Conservation (phyloP, 35 echinoderm and acorn worm species). For the Chiridota heheva region DNA sequence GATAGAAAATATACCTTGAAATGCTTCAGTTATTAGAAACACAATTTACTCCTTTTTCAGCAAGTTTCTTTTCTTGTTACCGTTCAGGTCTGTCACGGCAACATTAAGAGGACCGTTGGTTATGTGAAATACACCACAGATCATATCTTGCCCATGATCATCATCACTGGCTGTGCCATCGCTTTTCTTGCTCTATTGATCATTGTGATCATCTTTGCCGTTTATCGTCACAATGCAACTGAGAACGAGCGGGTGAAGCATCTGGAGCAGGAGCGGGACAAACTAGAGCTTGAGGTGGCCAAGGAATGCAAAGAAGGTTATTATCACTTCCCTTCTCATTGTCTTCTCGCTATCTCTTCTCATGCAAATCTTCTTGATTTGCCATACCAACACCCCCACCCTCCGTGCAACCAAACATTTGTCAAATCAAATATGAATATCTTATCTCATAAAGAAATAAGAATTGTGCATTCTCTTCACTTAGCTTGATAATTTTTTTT, state of each 20-base stretch:
- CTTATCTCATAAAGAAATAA: background rate
- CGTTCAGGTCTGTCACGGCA: slow-evolving; percentile 88
- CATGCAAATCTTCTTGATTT: too few species aligned
- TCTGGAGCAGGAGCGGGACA: slow-evolving; percentile 64
- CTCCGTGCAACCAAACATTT: too few species aligned
- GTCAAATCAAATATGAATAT: too few species aligned
- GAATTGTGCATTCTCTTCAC: background rate
- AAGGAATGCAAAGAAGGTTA: slow-evolving; percentile 99
- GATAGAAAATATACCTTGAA: too few species aligned
- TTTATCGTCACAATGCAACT: slow-evolving; percentile 72
- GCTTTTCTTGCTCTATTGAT: slow-evolving; percentile 24
- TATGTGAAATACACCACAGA: slow-evolving; percentile 68
- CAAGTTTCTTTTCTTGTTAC: background rate
- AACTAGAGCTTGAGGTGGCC: slow-evolving; percentile 76
- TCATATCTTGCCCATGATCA: slow-evolving; percentile 32
- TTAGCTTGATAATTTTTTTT: too few species aligned
- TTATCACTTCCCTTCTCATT: too few species aligned
- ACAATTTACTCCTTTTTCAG: too few species aligned
- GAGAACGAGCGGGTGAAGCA: slow-evolving; percentile 76
- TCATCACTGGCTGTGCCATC: too few species aligned
- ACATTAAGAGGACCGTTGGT: slow-evolving; percentile 63
- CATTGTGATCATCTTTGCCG: slow-evolving; percentile 59
- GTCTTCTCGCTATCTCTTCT: too few species aligned
- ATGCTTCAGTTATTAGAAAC: too few species aligned
- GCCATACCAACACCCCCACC: too few species aligned